Percentiles rank a stretch among this genome's conserved stretches.
phyloP scores from a whole-genome alignment of 2,888 invertebrate genomes.

The Nipponacmea schrenckii region DNA sequence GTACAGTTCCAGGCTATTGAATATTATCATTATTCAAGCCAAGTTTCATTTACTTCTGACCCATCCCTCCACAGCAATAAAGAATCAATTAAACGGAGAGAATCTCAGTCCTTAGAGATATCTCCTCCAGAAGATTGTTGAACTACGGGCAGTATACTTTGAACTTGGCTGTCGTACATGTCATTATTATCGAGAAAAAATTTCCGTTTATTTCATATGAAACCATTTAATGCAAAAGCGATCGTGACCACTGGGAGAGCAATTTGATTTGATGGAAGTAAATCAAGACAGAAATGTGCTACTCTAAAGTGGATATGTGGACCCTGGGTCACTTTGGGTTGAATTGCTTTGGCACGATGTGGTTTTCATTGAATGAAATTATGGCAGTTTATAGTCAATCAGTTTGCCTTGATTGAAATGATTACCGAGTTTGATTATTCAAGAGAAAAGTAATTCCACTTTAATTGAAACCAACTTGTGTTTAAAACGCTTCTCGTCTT shows the following conservation, averaged over 20 bases:
- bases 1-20: constrained; percentile 4
- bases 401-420: too few species aligned
- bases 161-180: not conserved
- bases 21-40: constrained; percentile 24
- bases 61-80: constrained; percentile 8
- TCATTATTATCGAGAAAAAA: not conserved
- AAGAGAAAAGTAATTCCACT: too few species aligned
- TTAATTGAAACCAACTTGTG: too few species aligned
- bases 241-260: not conserved
- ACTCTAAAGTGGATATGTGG: not conserved
- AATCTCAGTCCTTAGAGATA: not conserved
- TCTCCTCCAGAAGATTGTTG: not conserved
- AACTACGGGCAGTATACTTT: not conserved
- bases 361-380: too few species aligned
- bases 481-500: too few species aligned
- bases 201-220: not conserved
- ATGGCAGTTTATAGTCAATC: too few species aligned
- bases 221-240: not conserved
- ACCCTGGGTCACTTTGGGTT: not conserved
- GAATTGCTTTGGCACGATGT: too few species aligned
- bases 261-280: not conserved
- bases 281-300: not conserved
- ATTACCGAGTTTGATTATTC: too few species aligned
- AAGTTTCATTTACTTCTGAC: constrained; percentile 1
- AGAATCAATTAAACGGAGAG: not conserved